Conservation (phyloP, 2,888 invertebrate genomes). For the Horisme vitalbata region DNA sequence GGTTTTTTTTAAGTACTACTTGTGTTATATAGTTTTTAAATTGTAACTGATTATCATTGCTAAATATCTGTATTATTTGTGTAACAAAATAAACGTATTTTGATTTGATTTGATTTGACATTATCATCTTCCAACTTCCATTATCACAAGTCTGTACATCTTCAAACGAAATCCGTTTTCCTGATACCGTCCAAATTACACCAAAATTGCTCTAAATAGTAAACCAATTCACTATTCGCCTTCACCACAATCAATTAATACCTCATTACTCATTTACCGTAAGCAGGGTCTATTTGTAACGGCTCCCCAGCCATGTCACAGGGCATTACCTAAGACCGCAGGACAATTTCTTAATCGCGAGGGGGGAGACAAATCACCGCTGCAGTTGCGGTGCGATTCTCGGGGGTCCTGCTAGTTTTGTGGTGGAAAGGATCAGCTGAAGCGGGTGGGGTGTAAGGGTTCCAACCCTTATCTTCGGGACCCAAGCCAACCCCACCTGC, state of each 20-base stretch:
- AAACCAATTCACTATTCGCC: slow-evolving; percentile 2
- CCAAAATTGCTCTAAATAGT: background rate
- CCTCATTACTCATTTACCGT: slow-evolving; percentile 21
- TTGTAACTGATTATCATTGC: no score
- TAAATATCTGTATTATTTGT: no score
- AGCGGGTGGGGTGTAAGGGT: no score
- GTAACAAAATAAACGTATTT: no score
- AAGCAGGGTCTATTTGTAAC: slow-evolving; percentile 10
- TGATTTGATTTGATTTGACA: no score
- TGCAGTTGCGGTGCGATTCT: slow-evolving; percentile 51
- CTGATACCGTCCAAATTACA: background rate
- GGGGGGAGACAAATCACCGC: slow-evolving; percentile 73
- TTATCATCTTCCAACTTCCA: no score
- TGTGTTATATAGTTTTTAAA: no score
- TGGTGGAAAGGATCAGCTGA: slow-evolving; percentile 32
- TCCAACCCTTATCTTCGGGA: no score
- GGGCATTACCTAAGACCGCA: slow-evolving; percentile 43
- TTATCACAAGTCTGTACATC: no score
- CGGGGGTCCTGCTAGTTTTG: slow-evolving; percentile 54
- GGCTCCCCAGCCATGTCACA: slow-evolving; percentile 14
- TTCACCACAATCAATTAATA: slow-evolving; percentile 20
- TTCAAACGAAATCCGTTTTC: no score
- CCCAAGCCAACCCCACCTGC: no score
- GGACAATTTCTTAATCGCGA: slow-evolving; percentile 71
- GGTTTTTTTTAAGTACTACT: no score